Percentiles rank a stretch among this genome's conserved stretches.
Evolutionary conservation across 1,140 invertebrate genomes (phyloP).

Genomic region (Tetragonula clypearis): DNA sequence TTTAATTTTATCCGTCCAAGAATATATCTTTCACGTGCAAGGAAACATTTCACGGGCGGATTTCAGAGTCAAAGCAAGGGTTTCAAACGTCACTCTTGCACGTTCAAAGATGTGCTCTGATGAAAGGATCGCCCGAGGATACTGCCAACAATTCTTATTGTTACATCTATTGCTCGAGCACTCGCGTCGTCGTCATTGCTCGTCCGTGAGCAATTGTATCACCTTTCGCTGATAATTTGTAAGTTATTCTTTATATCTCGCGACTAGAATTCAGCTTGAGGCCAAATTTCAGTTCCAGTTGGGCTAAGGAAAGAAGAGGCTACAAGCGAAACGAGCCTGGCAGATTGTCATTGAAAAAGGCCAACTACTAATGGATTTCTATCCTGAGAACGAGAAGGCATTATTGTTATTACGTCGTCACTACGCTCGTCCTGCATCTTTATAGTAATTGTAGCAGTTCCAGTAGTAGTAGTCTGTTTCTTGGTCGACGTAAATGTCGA

Average conservation of each 20-base stretch:
- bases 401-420: conserved; percentile 1
- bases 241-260: not conserved
- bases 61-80: not conserved
- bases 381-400: not conserved
- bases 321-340: not conserved
- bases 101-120: not conserved
- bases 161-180: too few relatives aligned
- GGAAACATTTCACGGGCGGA: not conserved
- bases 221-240: too few relatives aligned
- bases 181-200: too few relatives aligned
- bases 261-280: not conserved
- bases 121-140: not conserved
- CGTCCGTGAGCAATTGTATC: too few relatives aligned
- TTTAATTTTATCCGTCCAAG: not conserved
- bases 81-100: not conserved
- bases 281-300: not conserved
- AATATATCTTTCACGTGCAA: not conserved
- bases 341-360: not conserved
- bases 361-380: not conserved
- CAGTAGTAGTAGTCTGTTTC: not conserved
- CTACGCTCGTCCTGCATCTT: not conserved
- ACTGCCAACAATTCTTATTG: not conserved
- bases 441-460: not conserved
- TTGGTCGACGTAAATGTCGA: not conserved
- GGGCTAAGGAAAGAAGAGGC: not conserved